Evolutionary conservation across 2,113 vertebrate genomes (phyloP), one percentile per base, ranked within the genome.

Genomic region (Lasiurus borealis): DNA sequence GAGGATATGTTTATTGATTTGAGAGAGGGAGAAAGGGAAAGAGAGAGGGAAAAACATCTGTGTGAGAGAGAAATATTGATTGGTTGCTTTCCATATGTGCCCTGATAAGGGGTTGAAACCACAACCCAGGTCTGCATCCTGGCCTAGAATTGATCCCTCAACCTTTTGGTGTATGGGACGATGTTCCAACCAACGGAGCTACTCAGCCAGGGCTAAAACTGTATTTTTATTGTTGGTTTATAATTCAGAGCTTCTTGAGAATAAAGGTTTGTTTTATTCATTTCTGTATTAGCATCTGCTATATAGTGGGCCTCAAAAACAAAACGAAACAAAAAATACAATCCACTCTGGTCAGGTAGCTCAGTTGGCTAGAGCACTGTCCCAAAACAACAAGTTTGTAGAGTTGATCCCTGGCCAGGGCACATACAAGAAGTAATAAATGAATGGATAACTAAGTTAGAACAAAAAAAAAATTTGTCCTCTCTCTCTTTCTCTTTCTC

Each of bases 251-350:
- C 66, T 88, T 94, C 64, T 62, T 19, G 7, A 36, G 34, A 7
- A 46, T 72, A 83, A 92, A 89, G 29, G 52, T 36, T 34, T 87
- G 23, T 80, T 68, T 75, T 90, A 64, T 68, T 71, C 66, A 76
- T 75, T 44, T 89, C 54, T 46, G 1, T 44, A 52, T 44, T 86
- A 44, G 21, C 29, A 83, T 46, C 66, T 76, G 62, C 12, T 77
- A 31, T 76, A 46, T 25, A 66, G n/a, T 10, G 12, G 4, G 19
- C 18, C 50, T 93, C 25, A 59, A 34, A 62, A 95, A 86, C 27
- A 48, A 73, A 44, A 40, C 40, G 40, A 40, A 40, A 40, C 40
- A 40, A 40, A 18, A 44, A 16, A 31, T 29, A 66, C 13, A 66
- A 64, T n/a, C 31, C 64, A n/a, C 64, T 14, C 29, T 68, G 64